A percentile compares a stretch with the other conserved stretches of the same genome.
phyloP scores from a whole-genome alignment of 2,797 vertebrate species.

The Anableps anableps region DNA sequence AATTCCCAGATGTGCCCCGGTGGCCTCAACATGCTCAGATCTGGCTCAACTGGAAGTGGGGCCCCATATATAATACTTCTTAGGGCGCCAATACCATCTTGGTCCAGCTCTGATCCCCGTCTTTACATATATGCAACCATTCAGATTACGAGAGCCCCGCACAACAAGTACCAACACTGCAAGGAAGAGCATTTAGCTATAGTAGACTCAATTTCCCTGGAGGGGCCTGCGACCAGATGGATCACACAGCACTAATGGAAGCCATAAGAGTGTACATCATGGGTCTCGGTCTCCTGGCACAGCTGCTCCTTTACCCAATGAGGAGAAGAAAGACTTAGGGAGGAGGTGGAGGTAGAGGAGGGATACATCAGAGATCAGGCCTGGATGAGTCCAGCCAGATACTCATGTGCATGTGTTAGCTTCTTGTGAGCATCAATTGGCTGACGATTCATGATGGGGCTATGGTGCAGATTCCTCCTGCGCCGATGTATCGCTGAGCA shows the following conservation, averaged over 20 bases:
- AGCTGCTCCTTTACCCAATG: conserved; percentile 75
- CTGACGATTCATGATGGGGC: not conserved
- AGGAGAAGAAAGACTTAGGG: conserved; percentile 43
- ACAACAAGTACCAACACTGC: conserved; percentile 37
- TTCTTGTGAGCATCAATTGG: conserved; percentile 28
- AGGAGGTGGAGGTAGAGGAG: not conserved
- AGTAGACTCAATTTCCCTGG: conserved; percentile 69
- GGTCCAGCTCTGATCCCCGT: not conserved
- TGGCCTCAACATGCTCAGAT: not conserved
- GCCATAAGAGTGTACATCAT: conserved; percentile 67
- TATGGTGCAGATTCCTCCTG: conserved; percentile 24
- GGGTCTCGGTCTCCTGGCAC: conserved; percentile 70
- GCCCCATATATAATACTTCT: not conserved
- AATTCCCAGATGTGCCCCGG: not conserved
- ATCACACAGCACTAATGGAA: conserved; percentile 74
- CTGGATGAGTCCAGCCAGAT: conserved; percentile 56
- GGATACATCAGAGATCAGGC: conserved; percentile 48
- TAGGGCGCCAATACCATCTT: not conserved
- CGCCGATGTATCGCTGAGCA: conserved; percentile 18
- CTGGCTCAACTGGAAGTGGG: not conserved
- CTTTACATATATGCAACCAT: conserved; percentile 66
- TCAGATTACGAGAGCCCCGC: conserved; percentile 51
- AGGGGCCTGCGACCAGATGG: conserved; percentile 74
- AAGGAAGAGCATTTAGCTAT: conserved; percentile 68
- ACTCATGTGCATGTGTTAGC: conserved; percentile 33